A percentile compares a stretch with the other conserved stretches of the same genome.
Conservation (phyloP, 2,888 invertebrate species). For the Malthinus flaveolus region DNA sequence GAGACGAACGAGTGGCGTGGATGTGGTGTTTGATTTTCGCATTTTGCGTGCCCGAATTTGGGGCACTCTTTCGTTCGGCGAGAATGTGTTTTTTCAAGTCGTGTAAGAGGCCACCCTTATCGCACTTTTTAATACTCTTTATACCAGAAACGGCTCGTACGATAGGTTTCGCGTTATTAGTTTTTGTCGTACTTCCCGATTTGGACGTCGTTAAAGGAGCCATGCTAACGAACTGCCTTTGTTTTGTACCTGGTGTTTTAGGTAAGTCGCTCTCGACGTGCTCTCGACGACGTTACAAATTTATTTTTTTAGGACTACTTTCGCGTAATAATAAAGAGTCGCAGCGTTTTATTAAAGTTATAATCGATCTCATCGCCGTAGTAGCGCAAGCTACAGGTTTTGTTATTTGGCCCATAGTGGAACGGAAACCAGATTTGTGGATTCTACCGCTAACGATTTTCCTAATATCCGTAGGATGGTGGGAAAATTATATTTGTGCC, state of each 20-base stretch:
- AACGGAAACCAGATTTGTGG: constrained; percentile 77
- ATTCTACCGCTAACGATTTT: constrained; percentile 83
- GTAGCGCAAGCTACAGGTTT: constrained; percentile 89
- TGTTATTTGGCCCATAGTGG: constrained; percentile 87
- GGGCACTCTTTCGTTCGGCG: constrained; percentile 79
- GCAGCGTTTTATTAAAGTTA: constrained; percentile 73
- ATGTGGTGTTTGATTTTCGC: constrained; percentile 90
- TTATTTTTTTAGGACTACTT: constrained; percentile 65
- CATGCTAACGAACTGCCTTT: constrained; percentile 94
- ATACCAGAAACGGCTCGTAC: constrained; percentile 88
- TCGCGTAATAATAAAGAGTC: constrained; percentile 84
- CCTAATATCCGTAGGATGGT: constrained; percentile 92
- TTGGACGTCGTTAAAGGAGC: constrained; percentile 93
- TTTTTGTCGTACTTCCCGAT: constrained; percentile 88
- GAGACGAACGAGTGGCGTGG: constrained; percentile 88
- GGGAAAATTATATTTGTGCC: constrained; percentile 95
- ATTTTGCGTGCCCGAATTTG: constrained; percentile 86
- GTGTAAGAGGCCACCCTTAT: constrained; percentile 71
- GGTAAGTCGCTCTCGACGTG: constrained; percentile 52
- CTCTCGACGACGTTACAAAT: neutral
- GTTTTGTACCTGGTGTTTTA: constrained; percentile 81
- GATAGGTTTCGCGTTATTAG: constrained; percentile 82
- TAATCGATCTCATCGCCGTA: constrained; percentile 83
- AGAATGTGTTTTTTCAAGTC: constrained; percentile 92
- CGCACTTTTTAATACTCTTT: constrained; percentile 70